These are phyloP conservation scores for Danio albolineatus DNA, from an alignment of 2,797 vertebrate species.

Conservation along the genomic window DNA sequence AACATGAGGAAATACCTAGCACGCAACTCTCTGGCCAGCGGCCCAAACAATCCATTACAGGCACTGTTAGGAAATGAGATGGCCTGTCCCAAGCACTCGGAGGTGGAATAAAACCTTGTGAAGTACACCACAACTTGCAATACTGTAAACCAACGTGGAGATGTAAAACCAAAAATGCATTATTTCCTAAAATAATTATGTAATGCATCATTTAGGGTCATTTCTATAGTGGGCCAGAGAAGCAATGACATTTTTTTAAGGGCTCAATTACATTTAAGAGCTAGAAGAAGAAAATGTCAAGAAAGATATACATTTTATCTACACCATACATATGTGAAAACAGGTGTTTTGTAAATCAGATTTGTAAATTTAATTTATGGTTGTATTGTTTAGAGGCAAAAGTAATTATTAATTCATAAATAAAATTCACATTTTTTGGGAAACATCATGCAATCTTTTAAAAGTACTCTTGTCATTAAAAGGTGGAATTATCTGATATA, in stretches of 20 bases:
- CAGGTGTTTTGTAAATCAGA: too few species aligned
- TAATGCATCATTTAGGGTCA: constrained; percentile 9
- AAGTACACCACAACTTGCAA: constrained; percentile 41
- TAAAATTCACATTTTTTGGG: not conserved
- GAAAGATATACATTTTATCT: not conserved
- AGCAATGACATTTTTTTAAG: not conserved
- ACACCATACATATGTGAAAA: not conserved
- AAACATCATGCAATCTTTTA: not conserved
- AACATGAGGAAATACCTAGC: constrained; percentile 66
- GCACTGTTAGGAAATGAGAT: constrained; percentile 72
- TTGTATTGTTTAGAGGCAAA: too few species aligned
- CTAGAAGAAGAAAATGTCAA: not conserved
- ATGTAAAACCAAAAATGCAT: not conserved
- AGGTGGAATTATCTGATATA: not conserved
- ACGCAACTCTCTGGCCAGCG: constrained; percentile 63
- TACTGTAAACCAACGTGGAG: not conserved
- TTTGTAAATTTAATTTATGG: too few species aligned
- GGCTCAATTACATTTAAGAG: constrained; percentile 4
- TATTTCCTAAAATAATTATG: constrained; percentile 4
- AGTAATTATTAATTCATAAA: too few species aligned
- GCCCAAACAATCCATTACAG: constrained; percentile 68
- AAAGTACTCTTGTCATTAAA: not conserved
- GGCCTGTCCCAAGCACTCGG: constrained; percentile 55
- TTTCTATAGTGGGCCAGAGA: constrained; percentile 10
- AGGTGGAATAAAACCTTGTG: constrained; percentile 54